Conservation (phyloP, 2,888 invertebrate genomes). For the Tachystola acroxantha region DNA sequence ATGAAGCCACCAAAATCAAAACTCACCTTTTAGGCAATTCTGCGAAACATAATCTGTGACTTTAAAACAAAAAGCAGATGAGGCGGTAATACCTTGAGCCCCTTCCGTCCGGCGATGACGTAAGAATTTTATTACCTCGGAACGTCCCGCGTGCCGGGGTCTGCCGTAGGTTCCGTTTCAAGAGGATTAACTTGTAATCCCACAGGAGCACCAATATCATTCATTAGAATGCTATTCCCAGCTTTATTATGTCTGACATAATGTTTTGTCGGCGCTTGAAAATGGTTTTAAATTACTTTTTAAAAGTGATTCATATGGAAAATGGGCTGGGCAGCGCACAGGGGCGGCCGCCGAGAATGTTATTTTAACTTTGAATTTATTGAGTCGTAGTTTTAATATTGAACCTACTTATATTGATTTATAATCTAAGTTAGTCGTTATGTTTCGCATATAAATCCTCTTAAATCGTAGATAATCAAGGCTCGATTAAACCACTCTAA, state of each 20-base stretch:
- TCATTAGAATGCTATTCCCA: slow-evolving; percentile 66
- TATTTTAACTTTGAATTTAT: neutral
- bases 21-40: no score
- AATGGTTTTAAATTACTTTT: slow-evolving; percentile 55
- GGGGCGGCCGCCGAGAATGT: neutral
- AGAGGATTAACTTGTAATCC: slow-evolving; percentile 75
- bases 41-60: slow-evolving; percentile 34
- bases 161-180: slow-evolving; percentile 46
- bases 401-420: no score
- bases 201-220: slow-evolving; percentile 67
- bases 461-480: no score
- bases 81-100: slow-evolving; percentile 47
- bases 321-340: neutral
- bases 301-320: slow-evolving; percentile 33
- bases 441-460: no score
- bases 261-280: slow-evolving; percentile 34
- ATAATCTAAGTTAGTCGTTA: no score
- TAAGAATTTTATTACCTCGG: slow-evolving; percentile 65
- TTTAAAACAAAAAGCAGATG: slow-evolving; percentile 44
- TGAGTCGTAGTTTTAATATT: no score
- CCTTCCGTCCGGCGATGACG: slow-evolving; percentile 51
- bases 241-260: slow-evolving; percentile 59
- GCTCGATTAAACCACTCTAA: no score
- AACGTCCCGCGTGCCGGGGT: slow-evolving; percentile 24
- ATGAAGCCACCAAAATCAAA: no score